phyloP scores from a whole-genome alignment of 2,888 invertebrate genomes.

The Ectobius pallidus region DNA sequence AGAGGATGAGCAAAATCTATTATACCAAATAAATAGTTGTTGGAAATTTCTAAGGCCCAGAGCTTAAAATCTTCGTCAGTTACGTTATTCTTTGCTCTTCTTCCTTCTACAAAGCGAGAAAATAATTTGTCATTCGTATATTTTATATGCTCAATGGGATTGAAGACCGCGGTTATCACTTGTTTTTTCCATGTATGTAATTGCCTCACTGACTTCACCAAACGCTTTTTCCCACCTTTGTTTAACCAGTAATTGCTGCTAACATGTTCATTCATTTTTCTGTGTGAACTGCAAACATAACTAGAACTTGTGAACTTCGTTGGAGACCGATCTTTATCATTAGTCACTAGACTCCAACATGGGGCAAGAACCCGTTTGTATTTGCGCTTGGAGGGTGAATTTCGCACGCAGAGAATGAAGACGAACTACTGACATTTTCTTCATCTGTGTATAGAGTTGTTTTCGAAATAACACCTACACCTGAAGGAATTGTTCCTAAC shows the following conservation, averaged over 20 bases:
- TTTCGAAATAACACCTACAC: background rate
- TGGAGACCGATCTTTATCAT: background rate
- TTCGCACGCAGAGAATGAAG: too few species aligned
- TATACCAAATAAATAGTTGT: background rate
- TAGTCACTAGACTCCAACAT: background rate
- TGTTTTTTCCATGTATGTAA: background rate
- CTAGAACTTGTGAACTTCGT: background rate
- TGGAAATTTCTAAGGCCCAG: background rate
- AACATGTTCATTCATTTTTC: background rate
- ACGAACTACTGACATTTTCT: background rate
- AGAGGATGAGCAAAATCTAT: background rate
- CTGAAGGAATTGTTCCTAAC: background rate
- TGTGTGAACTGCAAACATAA: background rate
- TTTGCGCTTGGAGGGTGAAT: background rate
- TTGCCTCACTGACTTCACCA: background rate
- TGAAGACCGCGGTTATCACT: background rate
- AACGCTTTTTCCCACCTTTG: background rate
- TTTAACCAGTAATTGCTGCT: background rate
- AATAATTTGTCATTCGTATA: background rate
- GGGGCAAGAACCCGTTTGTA: background rate
- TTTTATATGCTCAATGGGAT: background rate
- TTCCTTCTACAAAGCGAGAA: background rate
- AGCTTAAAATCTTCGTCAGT: too few species aligned
- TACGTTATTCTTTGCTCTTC: too few species aligned
- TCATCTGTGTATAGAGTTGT: background rate